Evolutionary conservation across 2,888 invertebrate genomes (phyloP), one percentile per base, ranked within the genome.

Genomic region (Dasysyrphus tricinctus): DNA sequence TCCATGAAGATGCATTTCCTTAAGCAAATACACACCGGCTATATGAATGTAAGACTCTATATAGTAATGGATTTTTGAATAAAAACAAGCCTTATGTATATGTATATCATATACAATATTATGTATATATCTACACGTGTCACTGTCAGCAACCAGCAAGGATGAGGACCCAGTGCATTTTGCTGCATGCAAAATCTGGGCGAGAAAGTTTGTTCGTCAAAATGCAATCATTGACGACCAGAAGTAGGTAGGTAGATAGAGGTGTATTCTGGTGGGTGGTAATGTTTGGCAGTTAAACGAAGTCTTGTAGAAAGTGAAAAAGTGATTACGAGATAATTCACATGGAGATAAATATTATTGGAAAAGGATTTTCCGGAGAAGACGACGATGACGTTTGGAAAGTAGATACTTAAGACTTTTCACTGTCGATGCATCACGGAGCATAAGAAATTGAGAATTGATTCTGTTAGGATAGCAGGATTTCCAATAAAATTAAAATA

Each of bases 281-380:
- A 34, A 12, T 70, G 39, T 61, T 72, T 72, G 29, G 16, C 47
- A 47, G 69, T 61, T 32, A 69, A 80, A 63, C 37, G 76, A 37
- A 70, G 42, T 80, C 56, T 47, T 39, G 63, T 63, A 19, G 69
- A 61, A 61, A 37, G 34, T 16, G 51, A 70, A 70, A 54, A 57
- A 49, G 47, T 39, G 39, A 77, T 56, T 70, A 59, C 56, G 24
- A 51, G 72, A 70, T 80, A 59, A 69, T 70, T 75, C 69, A 47
- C 69, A 47, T 63, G 67, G 32, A 79, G 57, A 74, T 80, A 74
- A 80, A 75, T 80, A 75, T 80, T 80, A 76, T 75, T 69, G 61
- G 16, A 39, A 37, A 56, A 61, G 19, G 75, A 80, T 80, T 80
- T 75, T 44, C 54, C 6, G 24, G 59, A 29, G 5, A 34, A 19